These are phyloP conservation scores for Hipposideros armiger DNA, from an alignment of 2,113 vertebrate genomes.

Conservation along the genomic window DNA sequence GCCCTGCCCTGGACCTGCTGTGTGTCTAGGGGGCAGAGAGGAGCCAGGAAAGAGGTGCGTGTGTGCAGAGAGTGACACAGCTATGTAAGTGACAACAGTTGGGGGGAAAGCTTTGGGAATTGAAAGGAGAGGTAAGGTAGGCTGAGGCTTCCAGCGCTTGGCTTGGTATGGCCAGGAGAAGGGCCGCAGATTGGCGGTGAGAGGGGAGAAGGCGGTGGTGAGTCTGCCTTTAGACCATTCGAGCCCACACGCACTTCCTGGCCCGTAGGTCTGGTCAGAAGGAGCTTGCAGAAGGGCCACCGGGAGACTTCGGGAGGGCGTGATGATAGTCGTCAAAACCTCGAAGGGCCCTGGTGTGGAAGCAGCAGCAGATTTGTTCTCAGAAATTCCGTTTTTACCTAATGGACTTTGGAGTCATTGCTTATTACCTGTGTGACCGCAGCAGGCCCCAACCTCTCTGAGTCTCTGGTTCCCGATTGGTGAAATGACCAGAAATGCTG, in stretches of 20 bases:
- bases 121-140: neutral
- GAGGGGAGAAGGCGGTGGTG: too few species aligned
- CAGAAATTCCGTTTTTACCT: neutral
- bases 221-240: neutral
- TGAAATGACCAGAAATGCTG: neutral
- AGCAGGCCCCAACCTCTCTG: neutral
- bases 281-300: neutral
- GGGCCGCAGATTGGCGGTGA: fast-evolving
- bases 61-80: neutral
- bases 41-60: neutral
- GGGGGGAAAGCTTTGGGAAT: neutral
- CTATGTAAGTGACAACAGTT: neutral
- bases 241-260: fast-evolving
- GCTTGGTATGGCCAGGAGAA: neutral
- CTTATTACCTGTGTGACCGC: neutral
- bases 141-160: neutral
- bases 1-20: fast-evolving
- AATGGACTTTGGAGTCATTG: neutral
- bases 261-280: fast-evolving
- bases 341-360: neutral
- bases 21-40: neutral
- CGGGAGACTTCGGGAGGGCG: neutral
- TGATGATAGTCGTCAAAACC: neutral
- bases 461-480: neutral
- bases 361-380: neutral